Percentiles rank a stretch among this genome's conserved stretches.
phyloP scores from a whole-genome alignment of 2,113 vertebrate species.

The Eulacestoma nigropectus region DNA sequence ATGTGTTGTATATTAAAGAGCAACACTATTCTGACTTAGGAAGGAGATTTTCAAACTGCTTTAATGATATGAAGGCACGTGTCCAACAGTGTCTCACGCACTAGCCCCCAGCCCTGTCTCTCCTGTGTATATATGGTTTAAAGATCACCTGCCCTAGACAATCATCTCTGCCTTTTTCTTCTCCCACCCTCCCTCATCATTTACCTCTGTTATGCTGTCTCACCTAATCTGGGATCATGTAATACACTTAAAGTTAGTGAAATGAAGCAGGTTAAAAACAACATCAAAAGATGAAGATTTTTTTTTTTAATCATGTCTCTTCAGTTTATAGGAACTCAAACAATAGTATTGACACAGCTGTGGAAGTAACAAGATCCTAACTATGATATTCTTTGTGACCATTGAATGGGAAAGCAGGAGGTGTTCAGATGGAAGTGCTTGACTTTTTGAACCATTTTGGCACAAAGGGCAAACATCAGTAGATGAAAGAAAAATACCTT shows the following conservation, averaged over 20 bases:
- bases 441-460: background rate
- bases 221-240: background rate
- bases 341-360: background rate
- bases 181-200: background rate
- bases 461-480: background rate
- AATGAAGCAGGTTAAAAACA: background rate
- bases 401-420: background rate
- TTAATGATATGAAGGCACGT: background rate
- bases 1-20: background rate
- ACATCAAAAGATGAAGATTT: background rate
- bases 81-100: background rate
- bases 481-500: background rate
- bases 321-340: background rate
- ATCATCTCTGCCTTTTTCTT: background rate
- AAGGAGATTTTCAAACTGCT: background rate
- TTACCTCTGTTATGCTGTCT: background rate
- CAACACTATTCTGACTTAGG: background rate
- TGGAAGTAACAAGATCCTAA: background rate
- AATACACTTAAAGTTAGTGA: background rate
- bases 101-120: rapidly evolving
- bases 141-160: background rate
- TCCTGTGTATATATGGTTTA: background rate
- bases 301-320: background rate
- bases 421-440: background rate
- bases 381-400: background rate